These are phyloP conservation scores for Choreutis nemorana DNA, from an alignment of 2,888 invertebrate genomes.

Conservation along the genomic window DNA sequence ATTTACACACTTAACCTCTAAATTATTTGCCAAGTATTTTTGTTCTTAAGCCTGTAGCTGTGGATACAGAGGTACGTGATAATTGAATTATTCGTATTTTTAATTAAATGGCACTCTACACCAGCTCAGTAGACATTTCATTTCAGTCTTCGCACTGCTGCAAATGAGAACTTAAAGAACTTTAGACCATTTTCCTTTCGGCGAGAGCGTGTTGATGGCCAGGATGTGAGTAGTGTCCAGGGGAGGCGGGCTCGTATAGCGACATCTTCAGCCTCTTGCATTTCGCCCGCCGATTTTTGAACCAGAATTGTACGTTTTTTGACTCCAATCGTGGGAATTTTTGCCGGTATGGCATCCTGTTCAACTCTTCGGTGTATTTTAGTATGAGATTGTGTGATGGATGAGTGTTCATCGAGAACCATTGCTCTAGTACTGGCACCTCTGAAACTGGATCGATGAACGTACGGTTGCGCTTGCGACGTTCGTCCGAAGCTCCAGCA, in stretches of 20 bases:
- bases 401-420: constrained; percentile 98
- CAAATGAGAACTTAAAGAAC: constrained; percentile 5
- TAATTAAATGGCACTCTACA: too few species aligned
- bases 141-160: too few species aligned
- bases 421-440: constrained; percentile 91
- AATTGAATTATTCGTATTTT: too few species aligned
- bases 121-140: too few species aligned
- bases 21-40: too few species aligned
- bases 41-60: too few species aligned
- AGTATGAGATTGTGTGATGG: constrained; percentile 97
- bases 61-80: too few species aligned
- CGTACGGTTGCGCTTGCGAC: constrained; percentile 94
- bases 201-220: constrained; percentile 62
- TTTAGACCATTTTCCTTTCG: constrained; percentile 55
- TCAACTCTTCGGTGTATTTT: constrained; percentile 97
- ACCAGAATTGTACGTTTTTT: constrained; percentile 99
- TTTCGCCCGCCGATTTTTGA: constrained; percentile 98
- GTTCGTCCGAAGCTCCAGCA: constrained; percentile 78
- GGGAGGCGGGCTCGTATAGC: constrained; percentile 77
- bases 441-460: constrained; percentile 99
- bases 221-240: constrained; percentile 68
- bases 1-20: too few species aligned
- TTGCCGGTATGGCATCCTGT: constrained; percentile 96
- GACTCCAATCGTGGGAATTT: constrained; percentile 99
- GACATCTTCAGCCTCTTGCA: constrained; percentile 96